Evolutionary conservation across 2,113 vertebrate genomes (phyloP), one percentile per base, ranked within the genome.

Genomic region (Chaetorhynchus papuensis): DNA sequence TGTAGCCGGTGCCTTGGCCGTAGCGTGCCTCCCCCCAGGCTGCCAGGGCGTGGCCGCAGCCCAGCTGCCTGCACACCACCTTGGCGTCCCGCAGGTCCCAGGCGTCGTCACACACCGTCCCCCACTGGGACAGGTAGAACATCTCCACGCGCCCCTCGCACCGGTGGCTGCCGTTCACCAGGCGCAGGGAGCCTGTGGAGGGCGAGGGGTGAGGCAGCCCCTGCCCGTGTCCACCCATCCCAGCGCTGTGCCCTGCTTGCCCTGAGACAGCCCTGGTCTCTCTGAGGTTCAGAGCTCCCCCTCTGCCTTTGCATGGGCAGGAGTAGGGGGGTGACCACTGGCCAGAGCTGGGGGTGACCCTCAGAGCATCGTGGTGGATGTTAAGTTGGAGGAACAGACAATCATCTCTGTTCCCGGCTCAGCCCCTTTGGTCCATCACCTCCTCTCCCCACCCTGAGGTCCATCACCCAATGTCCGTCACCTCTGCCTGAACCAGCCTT

Each of bases 141-240:
- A 99, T 94, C 97, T 99, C 99, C 93, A 99, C 98, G 0, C 99
- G 98, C 7, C 99, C 99, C 96, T 99, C 99, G 11, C 99, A 99
- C 4, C 59, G 97, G 92, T 99, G 98, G 95, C 97, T 97, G 83
- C 99, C 99, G 4, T 96, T 98, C 79, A 97, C 98, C 89, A 99
- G 97, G 64, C 99, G 98, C 84, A 99, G 39, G 50, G 96, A 93
- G 6, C 99, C 99, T 99, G 83, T 0, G 3, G n/a, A 27, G 76
- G 59, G 39, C 14, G 14, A 0, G 13, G 65, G 33, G 68, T 42
- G 74, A 78, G 72, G 15, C 66, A 47, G 52, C 16, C 11, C 14
- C 24, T 39, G 47, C n/a, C 44, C 1, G 0, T 41, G 30, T n/a
- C n/a, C n/a, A 39, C 47, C 56, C 41, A 0, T 9, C 59, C n/a